Percentiles rank a stretch among this genome's conserved stretches.
These are phyloP conservation scores for Dolichotis patagonum DNA, from an alignment of 2,113 vertebrate genomes.

Conservation along the genomic window DNA sequence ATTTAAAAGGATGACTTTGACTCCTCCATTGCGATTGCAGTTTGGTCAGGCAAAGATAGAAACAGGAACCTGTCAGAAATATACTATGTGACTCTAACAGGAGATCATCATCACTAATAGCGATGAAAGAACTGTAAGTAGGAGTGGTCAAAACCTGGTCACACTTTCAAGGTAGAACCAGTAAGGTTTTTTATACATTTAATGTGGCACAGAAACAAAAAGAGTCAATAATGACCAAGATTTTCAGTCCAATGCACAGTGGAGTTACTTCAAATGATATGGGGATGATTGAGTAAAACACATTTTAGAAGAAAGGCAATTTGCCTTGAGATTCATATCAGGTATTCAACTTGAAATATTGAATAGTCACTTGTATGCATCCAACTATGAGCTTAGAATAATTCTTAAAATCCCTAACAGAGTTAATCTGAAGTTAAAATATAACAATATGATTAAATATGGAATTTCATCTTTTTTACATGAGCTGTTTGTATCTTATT, in stretches of 20 bases:
- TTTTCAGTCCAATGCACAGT: background rate
- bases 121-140: background rate
- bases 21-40: background rate
- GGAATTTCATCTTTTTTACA: background rate
- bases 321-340: background rate
- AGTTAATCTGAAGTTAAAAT: background rate
- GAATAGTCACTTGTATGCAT: background rate
- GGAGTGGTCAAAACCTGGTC: background rate
- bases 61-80: background rate
- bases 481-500: background rate
- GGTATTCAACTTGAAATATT: background rate
- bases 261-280: background rate
- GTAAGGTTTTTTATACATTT: background rate
- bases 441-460: background rate
- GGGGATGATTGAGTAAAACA: background rate
- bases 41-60: background rate
- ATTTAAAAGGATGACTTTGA: background rate
- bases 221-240: background rate
- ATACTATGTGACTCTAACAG: background rate
- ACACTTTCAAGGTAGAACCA: slow-evolving; percentile 13
- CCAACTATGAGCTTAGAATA: background rate
- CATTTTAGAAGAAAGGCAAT: background rate
- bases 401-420: background rate
- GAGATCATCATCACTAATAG: background rate
- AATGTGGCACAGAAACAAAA: background rate